Evolutionary conservation across 1,140 invertebrate species (phyloP).

Genomic region (Scaptomyza hsui): DNA sequence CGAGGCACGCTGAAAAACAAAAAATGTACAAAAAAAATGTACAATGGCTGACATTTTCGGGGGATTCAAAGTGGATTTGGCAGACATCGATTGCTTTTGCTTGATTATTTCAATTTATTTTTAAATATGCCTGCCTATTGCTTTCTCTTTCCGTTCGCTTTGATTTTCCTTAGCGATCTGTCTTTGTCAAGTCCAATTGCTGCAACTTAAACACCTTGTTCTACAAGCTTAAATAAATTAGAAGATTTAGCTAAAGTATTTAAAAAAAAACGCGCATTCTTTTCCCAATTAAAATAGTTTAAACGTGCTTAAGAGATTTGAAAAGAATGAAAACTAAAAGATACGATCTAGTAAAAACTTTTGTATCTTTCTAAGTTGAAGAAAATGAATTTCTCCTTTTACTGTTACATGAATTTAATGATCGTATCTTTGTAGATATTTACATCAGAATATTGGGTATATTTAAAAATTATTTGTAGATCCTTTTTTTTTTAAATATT

Average conservation of each 20-base stretch:
- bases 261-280: neutral
- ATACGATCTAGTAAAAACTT: too few relatives aligned
- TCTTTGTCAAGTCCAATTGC: slow-evolving; percentile 27
- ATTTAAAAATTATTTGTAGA: too few relatives aligned
- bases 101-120: slow-evolving; percentile 56
- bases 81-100: slow-evolving; percentile 51
- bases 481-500: too few relatives aligned
- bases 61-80: slow-evolving; percentile 49
- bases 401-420: too few relatives aligned
- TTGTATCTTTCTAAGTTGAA: neutral
- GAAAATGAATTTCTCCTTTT: too few relatives aligned
- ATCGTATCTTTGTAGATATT: too few relatives aligned
- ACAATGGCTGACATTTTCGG: slow-evolving; percentile 63
- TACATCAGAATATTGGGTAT: too few relatives aligned
- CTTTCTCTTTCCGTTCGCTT: slow-evolving; percentile 2
- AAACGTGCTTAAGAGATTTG: neutral
- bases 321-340: neutral
- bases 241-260: slow-evolving; percentile 2
- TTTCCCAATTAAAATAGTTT: neutral
- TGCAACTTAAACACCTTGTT: slow-evolving; percentile 36
- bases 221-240: slow-evolving; percentile 33
- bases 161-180: slow-evolving; percentile 5
- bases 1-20: slow-evolving; percentile 23
- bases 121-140: slow-evolving; percentile 38
- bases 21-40: slow-evolving; percentile 54